Conservation (phyloP, 2,113 vertebrate species). For the Pelecanus crispus region DNA sequence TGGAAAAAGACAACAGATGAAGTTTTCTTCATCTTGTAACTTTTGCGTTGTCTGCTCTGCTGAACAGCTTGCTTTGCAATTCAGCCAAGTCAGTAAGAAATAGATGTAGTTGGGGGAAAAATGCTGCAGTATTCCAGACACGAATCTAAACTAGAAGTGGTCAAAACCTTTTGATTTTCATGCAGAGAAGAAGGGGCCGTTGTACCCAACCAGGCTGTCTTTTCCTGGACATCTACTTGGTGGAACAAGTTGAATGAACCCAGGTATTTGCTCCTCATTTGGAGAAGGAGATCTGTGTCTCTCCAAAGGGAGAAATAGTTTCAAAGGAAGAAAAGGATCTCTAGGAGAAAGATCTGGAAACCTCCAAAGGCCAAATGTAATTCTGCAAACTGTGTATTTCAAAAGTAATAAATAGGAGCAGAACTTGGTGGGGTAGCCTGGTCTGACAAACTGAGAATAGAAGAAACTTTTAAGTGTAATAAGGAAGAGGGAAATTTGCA, state of each 20-base stretch:
- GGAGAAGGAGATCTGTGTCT: neutral
- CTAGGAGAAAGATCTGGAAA: neutral
- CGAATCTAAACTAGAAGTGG: neutral
- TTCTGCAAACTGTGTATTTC: neutral
- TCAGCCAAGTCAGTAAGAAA: neutral
- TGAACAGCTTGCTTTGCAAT: neutral
- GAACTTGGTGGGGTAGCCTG: neutral
- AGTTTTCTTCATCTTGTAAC: neutral
- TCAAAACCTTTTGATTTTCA: neutral
- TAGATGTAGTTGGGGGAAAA: neutral
- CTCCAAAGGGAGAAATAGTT: neutral
- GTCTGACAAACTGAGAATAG: neutral
- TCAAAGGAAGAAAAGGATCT: neutral
- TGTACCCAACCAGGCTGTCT: neutral
- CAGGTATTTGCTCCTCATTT: neutral
- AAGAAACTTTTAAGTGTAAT: neutral
- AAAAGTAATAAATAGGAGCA: neutral
- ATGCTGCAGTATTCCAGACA: neutral
- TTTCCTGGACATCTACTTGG: neutral
- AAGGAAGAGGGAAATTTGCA: neutral
- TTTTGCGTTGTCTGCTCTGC: neutral
- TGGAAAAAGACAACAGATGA: neutral
- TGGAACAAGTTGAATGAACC: neutral
- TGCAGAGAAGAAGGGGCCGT: neutral
- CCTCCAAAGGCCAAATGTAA: neutral